Percentiles rank a stretch among this genome's conserved stretches.
phyloP scores from a whole-genome alignment of 2,888 invertebrate genomes.

The Blastobasis lacticolella region DNA sequence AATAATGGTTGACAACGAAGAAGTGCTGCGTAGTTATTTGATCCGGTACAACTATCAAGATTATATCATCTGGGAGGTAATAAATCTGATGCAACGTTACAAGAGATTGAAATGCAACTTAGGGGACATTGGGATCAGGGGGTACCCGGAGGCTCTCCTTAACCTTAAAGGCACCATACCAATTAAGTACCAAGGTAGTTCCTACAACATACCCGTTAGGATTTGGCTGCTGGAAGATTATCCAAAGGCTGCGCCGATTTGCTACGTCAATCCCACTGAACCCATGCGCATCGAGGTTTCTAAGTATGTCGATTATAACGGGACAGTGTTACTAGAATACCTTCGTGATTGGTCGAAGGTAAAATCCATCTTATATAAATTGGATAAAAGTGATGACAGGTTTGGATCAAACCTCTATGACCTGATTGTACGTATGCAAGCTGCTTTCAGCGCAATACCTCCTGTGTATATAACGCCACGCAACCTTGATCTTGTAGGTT shows the following conservation, averaged over 20 bases:
- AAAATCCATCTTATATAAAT: no score
- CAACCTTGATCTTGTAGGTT: conserved; percentile 61
- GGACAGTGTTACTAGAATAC: conserved; percentile 97
- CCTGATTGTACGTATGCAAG: conserved; percentile 92
- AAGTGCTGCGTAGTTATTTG: conserved; percentile 51
- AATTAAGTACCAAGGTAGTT: conserved; percentile 88
- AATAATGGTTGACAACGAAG: conserved; percentile 61
- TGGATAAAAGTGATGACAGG: no score
- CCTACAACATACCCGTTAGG: conserved; percentile 97
- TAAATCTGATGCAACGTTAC: conserved; percentile 58
- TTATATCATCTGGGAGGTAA: conserved; percentile 58
- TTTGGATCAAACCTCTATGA: conserved; percentile 45
- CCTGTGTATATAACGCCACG: conserved; percentile 90
- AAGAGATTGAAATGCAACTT: conserved; percentile 60
- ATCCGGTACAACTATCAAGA: conserved; percentile 64
- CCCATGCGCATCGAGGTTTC: conserved; percentile 96
- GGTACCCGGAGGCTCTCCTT: conserved; percentile 80
- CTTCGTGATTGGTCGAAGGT: conserved; percentile 98
- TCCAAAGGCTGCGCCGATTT: conserved; percentile 96
- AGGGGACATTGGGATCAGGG: conserved; percentile 86
- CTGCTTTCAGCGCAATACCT: conserved; percentile 95
- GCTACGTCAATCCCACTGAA: conserved; percentile 95
- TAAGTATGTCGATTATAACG: conserved; percentile 94
- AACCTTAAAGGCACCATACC: conserved; percentile 95
- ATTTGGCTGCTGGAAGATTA: conserved; percentile 98